Percentiles rank a stretch among this genome's conserved stretches.
phyloP scores from a whole-genome alignment of 2,888 invertebrate genomes.

The Philereme vetulata region DNA sequence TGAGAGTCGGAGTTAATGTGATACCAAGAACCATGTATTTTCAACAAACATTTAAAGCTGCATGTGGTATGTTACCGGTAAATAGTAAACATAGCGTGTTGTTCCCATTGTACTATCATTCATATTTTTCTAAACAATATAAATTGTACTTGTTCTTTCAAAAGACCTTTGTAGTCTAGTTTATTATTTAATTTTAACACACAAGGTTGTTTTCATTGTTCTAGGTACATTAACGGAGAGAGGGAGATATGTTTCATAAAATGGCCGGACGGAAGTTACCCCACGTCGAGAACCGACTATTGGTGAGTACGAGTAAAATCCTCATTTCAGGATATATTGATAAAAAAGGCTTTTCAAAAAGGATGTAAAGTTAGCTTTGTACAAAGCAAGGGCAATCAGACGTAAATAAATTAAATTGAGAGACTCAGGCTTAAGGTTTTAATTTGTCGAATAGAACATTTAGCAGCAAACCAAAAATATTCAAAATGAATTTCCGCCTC shows the following conservation, averaged over 20 bases:
- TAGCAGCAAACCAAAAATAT: no score
- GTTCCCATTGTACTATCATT: conserved; percentile 8
- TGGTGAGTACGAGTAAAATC: conserved; percentile 69
- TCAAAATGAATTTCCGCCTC: no score
- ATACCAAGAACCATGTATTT: no score
- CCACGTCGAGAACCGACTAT: conserved; percentile 84
- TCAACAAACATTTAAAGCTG: no score
- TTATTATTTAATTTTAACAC: conserved; percentile 9
- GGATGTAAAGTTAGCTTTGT: no score
- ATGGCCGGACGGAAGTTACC: conserved; percentile 86
- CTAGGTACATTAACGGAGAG: conserved; percentile 76
- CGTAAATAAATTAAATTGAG: no score
- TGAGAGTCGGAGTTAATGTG: no score
- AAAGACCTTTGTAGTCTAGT: conserved; percentile 7
- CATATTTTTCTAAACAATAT: conserved; percentile 6
- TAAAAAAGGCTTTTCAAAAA: no score
- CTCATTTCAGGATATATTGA: no score
- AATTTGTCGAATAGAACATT: no score
- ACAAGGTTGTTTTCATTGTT: conserved; percentile 39
- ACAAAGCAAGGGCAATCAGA: no score
- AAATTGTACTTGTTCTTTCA: conserved; percentile 1
- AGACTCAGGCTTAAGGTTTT: no score
- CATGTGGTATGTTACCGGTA: conserved; percentile 2
- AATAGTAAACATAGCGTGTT: conserved; percentile 1
- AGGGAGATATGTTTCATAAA: conserved; percentile 84